Conservation (phyloP, 2,888 invertebrate species). For the Orthosia incerta region DNA sequence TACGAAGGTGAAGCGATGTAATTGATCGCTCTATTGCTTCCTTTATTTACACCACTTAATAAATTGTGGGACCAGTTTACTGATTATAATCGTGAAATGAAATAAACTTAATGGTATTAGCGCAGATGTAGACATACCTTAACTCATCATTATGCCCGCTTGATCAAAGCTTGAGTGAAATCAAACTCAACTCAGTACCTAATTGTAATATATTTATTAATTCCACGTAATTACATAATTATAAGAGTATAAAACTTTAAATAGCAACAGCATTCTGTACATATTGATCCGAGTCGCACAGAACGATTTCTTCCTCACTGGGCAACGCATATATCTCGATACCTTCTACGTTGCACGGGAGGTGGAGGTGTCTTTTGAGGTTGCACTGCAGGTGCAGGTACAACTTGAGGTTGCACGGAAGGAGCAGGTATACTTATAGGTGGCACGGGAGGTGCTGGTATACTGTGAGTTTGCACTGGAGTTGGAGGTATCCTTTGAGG, state of each 20-base stretch:
- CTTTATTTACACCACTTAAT: too few relatives aligned
- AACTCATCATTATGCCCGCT: conserved; percentile 2
- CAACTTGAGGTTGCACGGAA: too few relatives aligned
- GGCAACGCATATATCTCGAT: not conserved
- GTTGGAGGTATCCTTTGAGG: too few relatives aligned
- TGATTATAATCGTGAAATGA: not conserved
- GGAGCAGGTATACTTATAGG: too few relatives aligned
- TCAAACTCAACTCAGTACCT: not conserved
- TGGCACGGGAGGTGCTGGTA: too few relatives aligned
- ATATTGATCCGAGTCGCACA: not conserved
- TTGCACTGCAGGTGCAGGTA: too few relatives aligned
- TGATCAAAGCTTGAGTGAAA: conserved; percentile 3
- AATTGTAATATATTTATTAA: conserved; percentile 6
- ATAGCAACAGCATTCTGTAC: not conserved
- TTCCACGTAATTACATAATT: conserved; percentile 9
- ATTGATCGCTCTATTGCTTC: too few relatives aligned
- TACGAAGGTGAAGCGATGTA: too few relatives aligned
- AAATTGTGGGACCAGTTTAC: too few relatives aligned
- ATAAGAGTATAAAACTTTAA: not conserved
- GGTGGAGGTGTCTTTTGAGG: not conserved
- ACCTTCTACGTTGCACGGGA: not conserved
- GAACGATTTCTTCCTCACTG: conserved; percentile 15
- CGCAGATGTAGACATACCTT: not conserved
- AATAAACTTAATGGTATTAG: not conserved
- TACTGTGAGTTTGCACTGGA: too few relatives aligned